Base-by-base conservation (phyloP, 2,888 invertebrate genomes). In the Peribatodes rhomboidaria region DNA sequence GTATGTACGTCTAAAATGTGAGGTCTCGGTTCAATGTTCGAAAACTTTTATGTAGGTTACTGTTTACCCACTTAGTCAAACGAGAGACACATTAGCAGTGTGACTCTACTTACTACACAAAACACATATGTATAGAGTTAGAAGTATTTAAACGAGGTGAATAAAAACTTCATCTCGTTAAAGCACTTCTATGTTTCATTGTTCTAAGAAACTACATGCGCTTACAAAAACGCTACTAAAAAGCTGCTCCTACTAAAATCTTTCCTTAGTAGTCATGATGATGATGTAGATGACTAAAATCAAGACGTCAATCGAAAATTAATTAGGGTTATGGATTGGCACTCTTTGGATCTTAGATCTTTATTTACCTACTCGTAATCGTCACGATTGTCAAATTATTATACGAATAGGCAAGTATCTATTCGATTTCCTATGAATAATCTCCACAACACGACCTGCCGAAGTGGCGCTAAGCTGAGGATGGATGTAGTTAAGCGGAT, bases 11-110 rank as follows among this genome's bases (percentile, higher is more conserved):
- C 68, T 53, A 39, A 61, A 58, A 54, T 60, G 60, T 71, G 75
- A 78, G 81, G 79, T 77, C 75, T 66, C 35, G 70, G 82, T 80
- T 82, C 79, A 82, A 79, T 77, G 80, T 70, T 78, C 78, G 67
- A 42, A 37, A 16, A 57, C 65, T 56, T 61, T 64, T 62, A 58
- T 47, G 39, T 58, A 63, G 53, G 63, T 63, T 58, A 49, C 47
- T 67, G 65, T 70, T 69, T 56, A 57, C 52, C 22, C 47, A 61
- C 52, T 52, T 46, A 47, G 35, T 46, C 35, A 46, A 61, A 74
- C 65, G 67, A 37, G 13, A 13, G 2, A 35, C 35, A 44, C 20
- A 20, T 31, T 20, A 18, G 16, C 16, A n/a, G 33, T 11, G 7
- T 22, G 22, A 13, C 46, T 46, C 9, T 18, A 18, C 9, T 3